Percentiles rank a stretch among this genome's conserved stretches.
Conservation (phyloP, 2,888 invertebrate species). For the Sarcophaga variegata region DNA sequence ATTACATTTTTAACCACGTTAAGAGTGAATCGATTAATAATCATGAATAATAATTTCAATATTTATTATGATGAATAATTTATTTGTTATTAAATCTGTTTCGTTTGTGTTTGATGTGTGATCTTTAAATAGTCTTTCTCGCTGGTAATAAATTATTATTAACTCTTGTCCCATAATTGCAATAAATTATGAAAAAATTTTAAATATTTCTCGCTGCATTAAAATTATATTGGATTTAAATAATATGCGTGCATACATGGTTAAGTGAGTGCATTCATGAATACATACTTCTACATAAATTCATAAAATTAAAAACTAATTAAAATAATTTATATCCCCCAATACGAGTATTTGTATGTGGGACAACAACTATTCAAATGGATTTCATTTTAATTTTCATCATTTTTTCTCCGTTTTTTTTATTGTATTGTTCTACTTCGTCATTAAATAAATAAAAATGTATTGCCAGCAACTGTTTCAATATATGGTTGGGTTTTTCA, state of each 20-base stretch:
- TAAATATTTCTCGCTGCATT: background rate
- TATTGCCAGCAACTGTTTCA: constrained; percentile 32
- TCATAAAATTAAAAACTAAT: constrained; percentile 49
- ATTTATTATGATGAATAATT: too few species aligned
- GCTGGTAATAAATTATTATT: too few species aligned
- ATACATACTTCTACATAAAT: background rate
- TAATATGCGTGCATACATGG: background rate
- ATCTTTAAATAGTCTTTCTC: too few species aligned
- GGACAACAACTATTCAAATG: background rate
- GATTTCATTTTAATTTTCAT: too few species aligned
- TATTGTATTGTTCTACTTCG: background rate
- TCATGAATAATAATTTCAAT: too few species aligned
- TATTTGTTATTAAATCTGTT: too few species aligned
- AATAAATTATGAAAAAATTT: background rate
- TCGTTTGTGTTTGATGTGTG: too few species aligned
- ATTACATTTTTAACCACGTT: too few species aligned
- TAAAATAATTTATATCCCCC: constrained; percentile 47
- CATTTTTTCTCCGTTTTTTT: background rate
- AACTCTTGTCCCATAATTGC: too few species aligned
- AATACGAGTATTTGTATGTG: background rate
- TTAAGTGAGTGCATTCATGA: too few species aligned
- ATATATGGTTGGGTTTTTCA: background rate
- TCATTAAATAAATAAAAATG: constrained; percentile 43
- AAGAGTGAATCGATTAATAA: too few species aligned
- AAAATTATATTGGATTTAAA: background rate